Conservation (phyloP, 2,113 vertebrate genomes). For the Callopanchax toddi region DNA sequence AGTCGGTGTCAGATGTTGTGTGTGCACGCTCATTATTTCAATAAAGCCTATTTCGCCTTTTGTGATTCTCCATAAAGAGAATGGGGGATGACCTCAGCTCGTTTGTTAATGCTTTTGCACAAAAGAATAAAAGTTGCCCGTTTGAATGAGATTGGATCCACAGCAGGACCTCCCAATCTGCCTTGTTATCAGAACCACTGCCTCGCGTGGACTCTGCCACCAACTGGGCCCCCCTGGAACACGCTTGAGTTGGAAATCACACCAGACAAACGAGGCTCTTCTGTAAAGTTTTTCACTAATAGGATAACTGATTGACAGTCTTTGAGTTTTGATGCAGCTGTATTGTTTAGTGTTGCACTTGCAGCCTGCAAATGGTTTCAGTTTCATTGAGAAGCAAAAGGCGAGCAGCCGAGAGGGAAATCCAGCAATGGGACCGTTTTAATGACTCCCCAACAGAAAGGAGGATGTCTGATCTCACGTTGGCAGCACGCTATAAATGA, state of each 20-base stretch:
- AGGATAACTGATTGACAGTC: constrained; percentile 75
- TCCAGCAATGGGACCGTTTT: constrained; percentile 57
- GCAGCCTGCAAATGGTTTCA: constrained; percentile 42
- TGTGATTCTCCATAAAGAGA: constrained; percentile 76
- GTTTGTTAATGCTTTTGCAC: constrained; percentile 74
- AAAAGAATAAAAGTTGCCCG: constrained; percentile 67
- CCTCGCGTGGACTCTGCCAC: constrained; percentile 40
- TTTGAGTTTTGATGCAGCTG: constrained; percentile 42
- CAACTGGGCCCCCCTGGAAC: constrained; percentile 42
- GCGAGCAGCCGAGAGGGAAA: constrained; percentile 33
- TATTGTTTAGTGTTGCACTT: constrained; percentile 42
- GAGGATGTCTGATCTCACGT: constrained; percentile 43
- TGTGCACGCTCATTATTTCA: constrained; percentile 75
- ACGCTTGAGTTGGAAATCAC: constrained; percentile 46
- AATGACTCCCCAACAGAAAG: constrained; percentile 58
- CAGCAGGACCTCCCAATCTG: constrained; percentile 25
- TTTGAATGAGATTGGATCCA: constrained; percentile 48
- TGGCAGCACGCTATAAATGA: constrained; percentile 15
- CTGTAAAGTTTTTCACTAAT: constrained; percentile 64
- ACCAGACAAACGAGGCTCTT: constrained; percentile 45
- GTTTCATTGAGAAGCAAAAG: constrained; percentile 60
- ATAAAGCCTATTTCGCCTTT: constrained; percentile 73
- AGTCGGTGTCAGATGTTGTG: constrained; percentile 52
- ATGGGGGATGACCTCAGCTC: constrained; percentile 70
- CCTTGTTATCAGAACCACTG: constrained; percentile 53